Evolutionary conservation across 2,113 vertebrate genomes (phyloP).

Genomic region (Oncorhynchus nerka): DNA sequence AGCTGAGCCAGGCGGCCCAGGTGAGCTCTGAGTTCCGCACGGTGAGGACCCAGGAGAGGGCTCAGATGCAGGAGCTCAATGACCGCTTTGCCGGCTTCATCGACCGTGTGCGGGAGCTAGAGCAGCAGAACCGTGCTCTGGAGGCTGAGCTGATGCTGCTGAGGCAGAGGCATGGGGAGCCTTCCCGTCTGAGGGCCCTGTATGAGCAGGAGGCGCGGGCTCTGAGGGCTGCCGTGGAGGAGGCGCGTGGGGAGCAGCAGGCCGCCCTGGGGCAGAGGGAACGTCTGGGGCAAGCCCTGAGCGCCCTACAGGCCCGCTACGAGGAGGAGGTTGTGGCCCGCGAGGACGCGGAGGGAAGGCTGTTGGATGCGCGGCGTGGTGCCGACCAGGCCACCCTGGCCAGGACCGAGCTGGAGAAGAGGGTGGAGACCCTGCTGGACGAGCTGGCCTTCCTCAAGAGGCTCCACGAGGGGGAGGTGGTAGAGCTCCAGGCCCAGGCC

Average conservation of each 20-base stretch:
- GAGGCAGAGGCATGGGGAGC: constrained; percentile 82
- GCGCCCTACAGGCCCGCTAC: constrained; percentile 59
- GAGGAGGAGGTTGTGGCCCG: constrained; percentile 61
- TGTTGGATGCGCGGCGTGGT: constrained; percentile 70
- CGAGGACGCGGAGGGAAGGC: constrained; percentile 70
- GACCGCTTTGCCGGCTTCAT: constrained; percentile 77
- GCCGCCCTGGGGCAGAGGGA: constrained; percentile 68
- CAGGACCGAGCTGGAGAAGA: constrained; percentile 69
- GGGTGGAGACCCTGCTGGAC: constrained; percentile 57
- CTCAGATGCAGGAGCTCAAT: constrained; percentile 77
- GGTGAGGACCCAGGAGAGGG: constrained; percentile 66
- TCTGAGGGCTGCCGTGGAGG: constrained; percentile 70
- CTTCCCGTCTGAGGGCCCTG: constrained; percentile 75
- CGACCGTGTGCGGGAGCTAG: constrained; percentile 73
- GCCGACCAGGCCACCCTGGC: constrained; percentile 64
- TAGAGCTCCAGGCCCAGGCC: constrained; percentile 70
- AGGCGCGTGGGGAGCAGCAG: constrained; percentile 73
- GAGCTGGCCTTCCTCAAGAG: constrained; percentile 72
- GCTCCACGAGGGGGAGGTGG: constrained; percentile 64
- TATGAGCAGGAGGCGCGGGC: constrained; percentile 68
- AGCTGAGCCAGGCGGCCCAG: constrained; percentile 72
- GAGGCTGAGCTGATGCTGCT: constrained; percentile 58
- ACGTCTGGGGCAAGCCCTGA: constrained; percentile 61
- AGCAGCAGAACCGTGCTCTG: constrained; percentile 71
- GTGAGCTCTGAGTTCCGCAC: constrained; percentile 64